Conservation (phyloP, 2,797 vertebrate species). For the Poeciliopsis paucimaculata region DNA sequence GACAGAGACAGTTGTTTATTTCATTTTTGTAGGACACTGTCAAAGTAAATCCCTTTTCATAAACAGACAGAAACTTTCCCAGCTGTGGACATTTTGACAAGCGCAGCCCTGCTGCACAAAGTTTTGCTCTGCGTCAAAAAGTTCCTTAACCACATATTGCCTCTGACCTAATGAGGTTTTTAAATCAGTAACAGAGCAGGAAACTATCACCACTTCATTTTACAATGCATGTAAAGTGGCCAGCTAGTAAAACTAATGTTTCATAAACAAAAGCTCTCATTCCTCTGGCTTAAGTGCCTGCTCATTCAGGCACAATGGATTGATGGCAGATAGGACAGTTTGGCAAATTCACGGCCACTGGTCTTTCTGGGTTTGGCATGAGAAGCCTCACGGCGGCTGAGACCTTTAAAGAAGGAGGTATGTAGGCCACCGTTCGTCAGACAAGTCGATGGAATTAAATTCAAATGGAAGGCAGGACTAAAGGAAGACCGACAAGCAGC, state of each 20-base stretch:
- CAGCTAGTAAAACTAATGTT: conserved; percentile 27
- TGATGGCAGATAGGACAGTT: conserved; percentile 38
- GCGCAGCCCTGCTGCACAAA: neutral
- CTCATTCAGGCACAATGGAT: conserved; percentile 46
- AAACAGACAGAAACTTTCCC: neutral
- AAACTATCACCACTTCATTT: conserved; percentile 29
- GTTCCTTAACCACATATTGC: conserved; percentile 27
- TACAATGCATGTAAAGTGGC: conserved; percentile 56
- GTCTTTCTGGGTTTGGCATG: conserved; percentile 53
- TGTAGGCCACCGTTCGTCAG: conserved; percentile 56
- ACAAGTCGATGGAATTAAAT: conserved; percentile 40
- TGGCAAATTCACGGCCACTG: conserved; percentile 43
- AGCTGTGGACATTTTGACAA: conserved; percentile 5
- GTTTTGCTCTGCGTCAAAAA: neutral
- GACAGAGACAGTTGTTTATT: conserved; percentile 27
- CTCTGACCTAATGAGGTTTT: conserved; percentile 43
- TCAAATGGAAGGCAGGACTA: neutral
- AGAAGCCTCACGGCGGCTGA: conserved; percentile 47
- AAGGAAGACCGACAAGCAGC: conserved; percentile 8
- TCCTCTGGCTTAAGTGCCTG: conserved; percentile 30
- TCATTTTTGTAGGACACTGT: conserved; percentile 4
- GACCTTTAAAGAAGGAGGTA: conserved; percentile 55
- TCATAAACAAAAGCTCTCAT: conserved; percentile 23
- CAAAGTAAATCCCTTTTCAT: neutral
- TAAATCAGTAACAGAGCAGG: conserved; percentile 25